Evolutionary conservation across 1,140 invertebrate species (phyloP).

Genomic region (Microplitis mediator): DNA sequence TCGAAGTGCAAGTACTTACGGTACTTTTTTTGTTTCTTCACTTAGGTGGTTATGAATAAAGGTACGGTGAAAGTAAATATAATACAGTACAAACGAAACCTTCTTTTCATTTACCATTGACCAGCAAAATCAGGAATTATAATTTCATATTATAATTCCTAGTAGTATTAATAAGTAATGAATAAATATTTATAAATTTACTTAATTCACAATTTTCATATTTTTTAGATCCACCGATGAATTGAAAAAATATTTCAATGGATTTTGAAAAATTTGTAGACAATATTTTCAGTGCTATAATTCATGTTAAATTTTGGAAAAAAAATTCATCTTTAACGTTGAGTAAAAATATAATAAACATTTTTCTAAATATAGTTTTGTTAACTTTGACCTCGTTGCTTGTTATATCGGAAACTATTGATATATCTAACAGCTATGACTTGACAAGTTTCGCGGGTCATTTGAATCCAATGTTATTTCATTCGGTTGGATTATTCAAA

Average conservation of each 20-base stretch:
- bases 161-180: too few relatives aligned
- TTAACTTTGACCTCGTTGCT: slow-evolving; percentile 20
- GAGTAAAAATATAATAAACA: slow-evolving; percentile 11
- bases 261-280: background rate
- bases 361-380: slow-evolving; percentile 4
- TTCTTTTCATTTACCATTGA: too few relatives aligned
- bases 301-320: slow-evolving; percentile 19
- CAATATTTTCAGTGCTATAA: background rate
- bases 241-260: background rate
- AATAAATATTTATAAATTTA: too few relatives aligned
- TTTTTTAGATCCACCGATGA: too few relatives aligned
- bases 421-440: slow-evolving; percentile 20
- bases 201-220: too few relatives aligned
- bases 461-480: slow-evolving; percentile 30
- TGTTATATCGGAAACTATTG: slow-evolving; percentile 26
- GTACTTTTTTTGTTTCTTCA: too few relatives aligned
- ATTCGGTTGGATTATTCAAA: slow-evolving; percentile 33
- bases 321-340: slow-evolving; percentile 25
- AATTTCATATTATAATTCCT: too few relatives aligned
- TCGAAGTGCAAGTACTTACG: too few relatives aligned
- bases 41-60: too few relatives aligned
- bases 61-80: too few relatives aligned
- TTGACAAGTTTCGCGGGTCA: slow-evolving; percentile 27
- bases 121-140: too few relatives aligned
- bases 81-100: too few relatives aligned